Evolutionary conservation across 2,888 invertebrate genomes (phyloP).

Genomic region (Cartodere bifasciata): DNA sequence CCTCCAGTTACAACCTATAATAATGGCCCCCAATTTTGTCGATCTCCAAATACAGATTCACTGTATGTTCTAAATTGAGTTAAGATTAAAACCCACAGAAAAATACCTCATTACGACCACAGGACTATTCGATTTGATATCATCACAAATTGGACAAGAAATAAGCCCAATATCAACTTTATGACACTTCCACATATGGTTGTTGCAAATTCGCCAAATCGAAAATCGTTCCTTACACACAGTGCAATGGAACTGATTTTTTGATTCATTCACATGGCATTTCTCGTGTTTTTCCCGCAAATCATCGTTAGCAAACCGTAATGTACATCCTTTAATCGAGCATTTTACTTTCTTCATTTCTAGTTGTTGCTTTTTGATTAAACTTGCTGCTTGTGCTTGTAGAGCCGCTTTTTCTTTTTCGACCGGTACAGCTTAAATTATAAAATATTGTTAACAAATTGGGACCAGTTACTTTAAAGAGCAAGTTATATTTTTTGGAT

Average conservation of each 20-base stretch:
- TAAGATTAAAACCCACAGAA: too few species aligned
- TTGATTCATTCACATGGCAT: conserved; percentile 37
- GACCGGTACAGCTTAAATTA: too few species aligned
- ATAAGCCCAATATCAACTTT: conserved; percentile 45
- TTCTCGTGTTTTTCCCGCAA: conserved; percentile 37
- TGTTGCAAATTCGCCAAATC: conserved; percentile 52
- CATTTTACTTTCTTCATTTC: conserved; percentile 32
- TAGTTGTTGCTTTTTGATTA: conserved; percentile 24
- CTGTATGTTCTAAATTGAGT: too few species aligned
- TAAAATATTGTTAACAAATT: too few species aligned
- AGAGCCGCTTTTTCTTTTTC: too few species aligned
- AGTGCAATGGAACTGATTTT: conserved; percentile 39
- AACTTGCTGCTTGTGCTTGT: conserved; percentile 7
- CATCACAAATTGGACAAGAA: conserved; percentile 43
- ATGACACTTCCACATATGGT: conserved; percentile 58
- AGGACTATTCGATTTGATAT: conserved; percentile 42
- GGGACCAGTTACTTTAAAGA: too few species aligned
- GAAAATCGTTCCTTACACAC: conserved; percentile 40
- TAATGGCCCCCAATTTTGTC: too few species aligned
- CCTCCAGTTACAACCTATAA: too few species aligned
- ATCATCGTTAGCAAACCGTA: conserved; percentile 38
- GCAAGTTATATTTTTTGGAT: too few species aligned
- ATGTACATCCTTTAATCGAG: conserved; percentile 39
- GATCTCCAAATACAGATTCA: too few species aligned
- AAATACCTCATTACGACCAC: too few species aligned